Base-by-base conservation (phyloP, 2,797 vertebrate species). In the Silurus aristotelis region DNA sequence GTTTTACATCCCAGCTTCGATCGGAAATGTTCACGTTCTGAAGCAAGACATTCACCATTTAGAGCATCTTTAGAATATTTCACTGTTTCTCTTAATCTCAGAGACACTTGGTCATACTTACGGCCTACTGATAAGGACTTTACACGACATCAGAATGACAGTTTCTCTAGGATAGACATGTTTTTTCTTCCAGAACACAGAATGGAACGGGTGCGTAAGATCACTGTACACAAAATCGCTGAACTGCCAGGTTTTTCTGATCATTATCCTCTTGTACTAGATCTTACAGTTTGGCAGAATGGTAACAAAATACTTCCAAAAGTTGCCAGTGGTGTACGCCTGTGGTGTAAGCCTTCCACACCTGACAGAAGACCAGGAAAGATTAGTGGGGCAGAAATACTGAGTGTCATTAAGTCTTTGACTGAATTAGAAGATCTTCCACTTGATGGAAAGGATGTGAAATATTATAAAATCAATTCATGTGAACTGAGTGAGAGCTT, bases 361-460 rank as follows among this genome's bases (percentile, higher is more conserved):
- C 60, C 38, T 70, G 43, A 83, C 55, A 70, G 84, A 25, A 81
- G 15, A n/a, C 10, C 52, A 56, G 87, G n/a, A 13, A 60, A 60
- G 58, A 60, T 60, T 19, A 60, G 58, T 60, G 58, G 58, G 58
- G 58, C 14, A 19, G 58, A 88, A 88, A 86, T 88, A 56, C 46
- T 86, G 56, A 81, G 6, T 56, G 87, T 46, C 1, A 88, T 88
- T n/a, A 88, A 76, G 56, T 88, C 84, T 27, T 19, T 85, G 8
- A 60, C 27, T 22, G 71, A 52, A 13, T 12, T 19, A 5, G 5
- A 46, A 73, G 2, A 73, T 4, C 48, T 52, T 52, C 9, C 43
- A 6, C 60, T 43, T 27, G 52, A 80, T 43, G 1, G n/a, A 0
- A 2, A 19, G 14, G 48, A 7, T 6, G 70, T 83, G 0, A 4